These are phyloP conservation scores for Dasyprocta punctata DNA, from an alignment of 2,113 vertebrate genomes.

Conservation along the genomic window DNA sequence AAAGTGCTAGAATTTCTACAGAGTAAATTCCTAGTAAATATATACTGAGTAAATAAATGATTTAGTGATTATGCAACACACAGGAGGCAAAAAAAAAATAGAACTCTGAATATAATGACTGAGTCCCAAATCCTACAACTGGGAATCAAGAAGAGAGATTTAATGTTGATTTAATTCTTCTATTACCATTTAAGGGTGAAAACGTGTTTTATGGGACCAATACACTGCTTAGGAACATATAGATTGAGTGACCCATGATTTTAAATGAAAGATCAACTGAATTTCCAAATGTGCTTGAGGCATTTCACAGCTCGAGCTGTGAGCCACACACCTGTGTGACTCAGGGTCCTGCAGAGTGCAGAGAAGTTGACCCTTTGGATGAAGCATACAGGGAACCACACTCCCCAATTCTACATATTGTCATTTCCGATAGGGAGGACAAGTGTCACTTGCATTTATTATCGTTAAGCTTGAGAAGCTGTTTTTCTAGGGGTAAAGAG, in stretches of 20 bases:
- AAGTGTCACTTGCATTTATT: not conserved
- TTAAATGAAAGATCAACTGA: not conserved
- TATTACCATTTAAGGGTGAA: not conserved
- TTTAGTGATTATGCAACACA: not conserved
- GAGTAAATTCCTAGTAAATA: not conserved
- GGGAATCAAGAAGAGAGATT: not conserved
- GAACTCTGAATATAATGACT: not conserved
- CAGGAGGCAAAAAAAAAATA: not conserved
- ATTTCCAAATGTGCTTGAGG: not conserved
- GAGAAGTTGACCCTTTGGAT: not conserved
- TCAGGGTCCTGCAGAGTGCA: rapidly evolving
- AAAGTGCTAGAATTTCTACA: not conserved
- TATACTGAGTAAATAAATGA: not conserved
- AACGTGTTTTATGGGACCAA: not conserved
- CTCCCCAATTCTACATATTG: not conserved
- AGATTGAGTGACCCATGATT: not conserved
- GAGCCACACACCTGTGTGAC: not conserved
- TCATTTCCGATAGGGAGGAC: not conserved
- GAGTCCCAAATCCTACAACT: not conserved
- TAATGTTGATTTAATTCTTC: not conserved
- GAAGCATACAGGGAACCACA: not conserved
- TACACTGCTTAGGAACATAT: not conserved
- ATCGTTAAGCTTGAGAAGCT: not conserved
- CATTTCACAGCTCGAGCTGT: not conserved
- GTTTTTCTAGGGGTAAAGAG: not conserved